Evolutionary conservation across 2,797 vertebrate species (phyloP).

Genomic region (Sebastes nivosus): DNA sequence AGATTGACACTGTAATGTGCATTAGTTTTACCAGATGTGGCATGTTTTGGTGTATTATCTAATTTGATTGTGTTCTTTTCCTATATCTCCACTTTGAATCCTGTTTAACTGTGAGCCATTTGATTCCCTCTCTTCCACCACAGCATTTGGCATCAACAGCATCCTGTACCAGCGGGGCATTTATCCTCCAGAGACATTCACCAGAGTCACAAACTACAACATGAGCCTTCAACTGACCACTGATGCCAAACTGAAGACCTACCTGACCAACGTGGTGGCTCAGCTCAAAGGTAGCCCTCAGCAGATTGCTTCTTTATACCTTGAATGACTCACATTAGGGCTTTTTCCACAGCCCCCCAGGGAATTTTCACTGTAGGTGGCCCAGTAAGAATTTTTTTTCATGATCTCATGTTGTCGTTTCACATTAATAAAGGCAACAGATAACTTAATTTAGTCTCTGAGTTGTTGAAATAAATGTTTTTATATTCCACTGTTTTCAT

Average conservation of each 20-base stretch:
- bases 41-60: too few species aligned
- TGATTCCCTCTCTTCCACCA: background rate
- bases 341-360: background rate
- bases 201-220: constrained; percentile 91
- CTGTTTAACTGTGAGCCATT: background rate
- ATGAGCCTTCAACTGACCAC: constrained; percentile 93
- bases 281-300: constrained; percentile 90
- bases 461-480: background rate
- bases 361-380: background rate
- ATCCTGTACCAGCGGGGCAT: constrained; percentile 97
- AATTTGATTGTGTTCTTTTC: too few species aligned
- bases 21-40: too few species aligned
- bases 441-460: background rate
- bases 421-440: background rate
- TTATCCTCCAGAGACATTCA: constrained; percentile 94
- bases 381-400: background rate
- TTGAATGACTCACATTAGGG: background rate
- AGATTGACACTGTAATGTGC: too few species aligned
- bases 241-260: constrained; percentile 89
- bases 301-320: background rate
- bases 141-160: constrained; percentile 97
- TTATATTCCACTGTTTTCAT: background rate
- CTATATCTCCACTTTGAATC: accelerated
- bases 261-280: constrained; percentile 90
- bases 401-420: background rate